A percentile compares a stretch with the other conserved stretches of the same genome.
phyloP scores from a whole-genome alignment of 2,888 invertebrate genomes.

The Drosophila paranaensis region DNA sequence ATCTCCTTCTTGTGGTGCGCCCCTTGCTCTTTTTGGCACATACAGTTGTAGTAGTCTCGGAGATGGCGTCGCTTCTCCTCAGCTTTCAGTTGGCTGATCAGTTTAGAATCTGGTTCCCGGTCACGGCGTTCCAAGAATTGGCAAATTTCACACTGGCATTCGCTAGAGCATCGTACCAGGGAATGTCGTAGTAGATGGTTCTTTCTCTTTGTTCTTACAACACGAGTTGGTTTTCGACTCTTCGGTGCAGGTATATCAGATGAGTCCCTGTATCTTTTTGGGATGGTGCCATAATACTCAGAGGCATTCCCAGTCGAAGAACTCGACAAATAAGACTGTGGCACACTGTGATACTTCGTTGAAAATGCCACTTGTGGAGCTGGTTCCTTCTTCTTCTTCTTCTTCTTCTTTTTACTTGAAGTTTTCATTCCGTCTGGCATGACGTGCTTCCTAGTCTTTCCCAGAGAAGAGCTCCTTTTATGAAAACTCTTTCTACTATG shows the following conservation, averaged over 20 bases:
- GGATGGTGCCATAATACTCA: not conserved
- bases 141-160: conserved; percentile 43
- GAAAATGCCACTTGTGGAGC: not conserved
- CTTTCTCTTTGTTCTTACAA: not conserved
- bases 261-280: not conserved
- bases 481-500: no score
- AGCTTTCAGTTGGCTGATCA: conserved; percentile 45
- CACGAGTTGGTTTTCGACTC: no score
- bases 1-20: not conserved
- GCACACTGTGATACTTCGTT: not conserved
- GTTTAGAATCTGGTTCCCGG: conserved; percentile 37
- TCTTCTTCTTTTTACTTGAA: not conserved
- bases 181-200: not conserved
- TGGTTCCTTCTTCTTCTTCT: not conserved
- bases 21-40: conserved; percentile 16
- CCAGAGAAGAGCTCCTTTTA: not conserved
- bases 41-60: conserved; percentile 28
- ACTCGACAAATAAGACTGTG: no score
- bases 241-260: not conserved
- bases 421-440: not conserved
- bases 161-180: not conserved
- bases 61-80: conserved; percentile 24
- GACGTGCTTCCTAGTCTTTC: not conserved
- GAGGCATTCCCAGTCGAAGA: not conserved
- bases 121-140: conserved; percentile 22